Percentiles rank a stretch among this genome's conserved stretches.
These are phyloP conservation scores for Napeogenes sylphis DNA, from an alignment of 2,888 invertebrate genomes.

Conservation along the genomic window DNA sequence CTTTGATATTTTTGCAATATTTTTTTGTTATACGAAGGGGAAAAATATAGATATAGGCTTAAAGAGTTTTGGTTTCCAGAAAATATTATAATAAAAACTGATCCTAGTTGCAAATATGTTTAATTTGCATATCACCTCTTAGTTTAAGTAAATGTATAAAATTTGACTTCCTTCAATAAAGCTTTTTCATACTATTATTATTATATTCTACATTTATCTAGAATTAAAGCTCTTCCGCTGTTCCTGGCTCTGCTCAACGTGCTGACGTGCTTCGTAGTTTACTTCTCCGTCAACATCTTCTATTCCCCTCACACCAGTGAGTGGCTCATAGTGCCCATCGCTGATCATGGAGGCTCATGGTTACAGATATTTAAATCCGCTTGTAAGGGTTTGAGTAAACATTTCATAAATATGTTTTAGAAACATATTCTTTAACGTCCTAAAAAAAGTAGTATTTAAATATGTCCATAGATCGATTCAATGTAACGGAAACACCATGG, in stretches of 20 bases:
- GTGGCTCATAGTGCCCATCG: constrained; percentile 44
- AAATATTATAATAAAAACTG: too few relatives aligned
- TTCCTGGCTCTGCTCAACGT: constrained; percentile 52
- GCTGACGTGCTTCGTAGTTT: constrained; percentile 51
- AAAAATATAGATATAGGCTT: too few relatives aligned
- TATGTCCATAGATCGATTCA: constrained; percentile 50
- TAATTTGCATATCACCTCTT: too few relatives aligned
- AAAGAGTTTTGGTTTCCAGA: too few relatives aligned
- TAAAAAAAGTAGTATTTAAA: background rate
- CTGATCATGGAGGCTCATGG: constrained; percentile 59
- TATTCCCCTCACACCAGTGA: constrained; percentile 18
- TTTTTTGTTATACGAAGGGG: too few relatives aligned
- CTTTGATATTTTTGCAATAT: too few relatives aligned
- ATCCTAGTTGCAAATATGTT: too few relatives aligned
- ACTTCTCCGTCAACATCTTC: constrained; percentile 49
- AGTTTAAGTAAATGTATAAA: constrained; percentile 15
- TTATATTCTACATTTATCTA: constrained; percentile 25
- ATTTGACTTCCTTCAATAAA: background rate
- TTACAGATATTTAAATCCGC: constrained; percentile 42
- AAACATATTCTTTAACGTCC: background rate
- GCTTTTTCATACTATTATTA: background rate
- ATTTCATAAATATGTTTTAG: too few relatives aligned
- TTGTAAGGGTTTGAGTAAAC: constrained; percentile 40
- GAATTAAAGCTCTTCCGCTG: constrained; percentile 51
- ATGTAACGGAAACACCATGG: constrained; percentile 51